phyloP scores from a whole-genome alignment of 2,113 vertebrate species.

The Atractosteus spatula region DNA sequence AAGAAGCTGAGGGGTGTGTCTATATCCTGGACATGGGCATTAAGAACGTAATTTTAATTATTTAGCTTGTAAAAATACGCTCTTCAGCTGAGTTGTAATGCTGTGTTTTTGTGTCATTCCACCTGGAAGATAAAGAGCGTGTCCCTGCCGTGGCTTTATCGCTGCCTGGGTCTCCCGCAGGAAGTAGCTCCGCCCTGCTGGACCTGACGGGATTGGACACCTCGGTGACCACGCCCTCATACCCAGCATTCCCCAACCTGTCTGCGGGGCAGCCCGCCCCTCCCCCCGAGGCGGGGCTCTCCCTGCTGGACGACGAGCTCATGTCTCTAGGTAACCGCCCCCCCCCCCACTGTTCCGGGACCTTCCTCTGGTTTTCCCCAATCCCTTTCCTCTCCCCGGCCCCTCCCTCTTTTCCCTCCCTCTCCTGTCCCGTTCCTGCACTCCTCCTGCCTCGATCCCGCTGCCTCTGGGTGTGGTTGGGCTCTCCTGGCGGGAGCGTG shows the following conservation, averaged over 20 bases:
- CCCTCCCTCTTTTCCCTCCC: constrained; percentile 12
- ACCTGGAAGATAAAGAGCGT: too few species aligned
- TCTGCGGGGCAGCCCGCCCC: constrained; percentile 49
- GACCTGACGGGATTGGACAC: constrained; percentile 87
- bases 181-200: constrained; percentile 78
- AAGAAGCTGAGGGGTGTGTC: too few species aligned
- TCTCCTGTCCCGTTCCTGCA: background rate
- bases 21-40: too few species aligned
- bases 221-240: constrained; percentile 55
- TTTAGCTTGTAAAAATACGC: background rate
- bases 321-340: constrained; percentile 81
- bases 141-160: too few species aligned
- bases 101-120: background rate
- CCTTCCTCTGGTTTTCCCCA: too few species aligned
- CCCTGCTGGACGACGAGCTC: constrained; percentile 90
- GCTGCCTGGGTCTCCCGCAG: constrained; percentile 37
- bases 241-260: constrained; percentile 60
- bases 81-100: background rate
- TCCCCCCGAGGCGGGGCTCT: constrained; percentile 66
- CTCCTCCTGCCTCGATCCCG: constrained; percentile 4
- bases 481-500: background rate
- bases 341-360: background rate
- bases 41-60: background rate
- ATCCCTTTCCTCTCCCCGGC: too few species aligned
- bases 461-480: background rate